Evolutionary conservation across 2,113 vertebrate genomes (phyloP).

Genomic region (Polyodon spathula): DNA sequence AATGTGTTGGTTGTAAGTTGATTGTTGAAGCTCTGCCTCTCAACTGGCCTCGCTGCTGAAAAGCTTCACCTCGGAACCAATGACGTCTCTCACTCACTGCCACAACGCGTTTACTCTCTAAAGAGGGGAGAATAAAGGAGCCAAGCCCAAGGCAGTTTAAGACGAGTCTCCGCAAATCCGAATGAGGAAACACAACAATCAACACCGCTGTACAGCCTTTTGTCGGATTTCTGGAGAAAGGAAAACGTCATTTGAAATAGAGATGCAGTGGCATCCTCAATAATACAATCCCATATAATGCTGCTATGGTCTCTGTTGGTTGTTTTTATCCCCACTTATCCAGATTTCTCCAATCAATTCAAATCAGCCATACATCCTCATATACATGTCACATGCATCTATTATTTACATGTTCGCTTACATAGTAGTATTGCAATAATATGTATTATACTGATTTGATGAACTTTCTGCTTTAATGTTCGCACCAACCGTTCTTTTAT

Average conservation of each 20-base stretch:
- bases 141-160: conserved; percentile 18
- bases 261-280: too few relatives aligned
- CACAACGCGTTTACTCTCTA: conserved; percentile 21
- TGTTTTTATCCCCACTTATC: too few relatives aligned
- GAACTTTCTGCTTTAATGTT: too few relatives aligned
- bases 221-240: conserved; percentile 10
- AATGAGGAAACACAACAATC: conserved; percentile 20
- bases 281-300: too few relatives aligned
- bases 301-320: too few relatives aligned
- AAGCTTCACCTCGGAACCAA: conserved; percentile 27
- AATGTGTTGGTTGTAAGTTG: conserved; percentile 30
- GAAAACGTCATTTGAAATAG: conserved; percentile 1
- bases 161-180: conserved; percentile 18
- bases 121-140: conserved; percentile 32
- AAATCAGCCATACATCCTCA: too few relatives aligned
- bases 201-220: conserved; percentile 17
- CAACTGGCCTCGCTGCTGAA: conserved; percentile 19
- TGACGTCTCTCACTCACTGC: conserved; percentile 31
- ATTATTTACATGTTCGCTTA: too few relatives aligned
- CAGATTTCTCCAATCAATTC: too few relatives aligned
- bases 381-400: too few relatives aligned
- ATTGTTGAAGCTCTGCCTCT: conserved; percentile 46
- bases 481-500: too few relatives aligned
- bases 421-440: too few relatives aligned
- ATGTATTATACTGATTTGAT: too few relatives aligned